Base-by-base conservation (phyloP, 1,140 invertebrate species). In the Bicyclus anynana region DNA sequence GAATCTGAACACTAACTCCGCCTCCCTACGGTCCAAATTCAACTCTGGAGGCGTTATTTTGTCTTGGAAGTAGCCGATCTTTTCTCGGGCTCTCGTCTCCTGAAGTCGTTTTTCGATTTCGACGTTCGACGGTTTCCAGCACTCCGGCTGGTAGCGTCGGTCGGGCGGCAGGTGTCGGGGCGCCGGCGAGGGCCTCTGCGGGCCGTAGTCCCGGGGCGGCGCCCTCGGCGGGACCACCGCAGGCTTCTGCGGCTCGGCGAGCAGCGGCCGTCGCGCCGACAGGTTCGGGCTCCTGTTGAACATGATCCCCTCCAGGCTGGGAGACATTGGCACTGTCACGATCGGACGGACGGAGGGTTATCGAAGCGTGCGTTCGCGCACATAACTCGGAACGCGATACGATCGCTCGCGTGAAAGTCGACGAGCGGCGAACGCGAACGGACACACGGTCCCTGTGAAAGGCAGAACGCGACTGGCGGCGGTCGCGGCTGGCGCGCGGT, bases 281-380 rank as follows among this genome's bases (percentile, higher is more conserved):
- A 87, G 77, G 77, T 88, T 88, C 53, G 83, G 68, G 77, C 78
- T 83, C 78, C 85, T 84, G 72, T 86, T 88, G 69, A 88, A 87
- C 85, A 88, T 88, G 73, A 83, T 85, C 66, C 80, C 83, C 72
- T 88, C 85, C 54, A 88, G 65, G 53, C 83, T 88, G 62, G 85
- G 85, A 80, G 85, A 85, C 85, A 88, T 88, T 81, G 69, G 85
- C 73, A 75, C 81, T 74, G 83, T 86, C 80, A 87, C 77, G 65
- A 80, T 55, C 62, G 60, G 55, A 68, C 68, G 47, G 61, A 47
- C 56, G 60, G 59, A 57, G 53, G 60, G 44, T 73, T 71, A 79
- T 69, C 64, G 59, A 68, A 67, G 71, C 69, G 78, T 85, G 77
- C 80, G 77, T 79, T 75, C 68, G 77, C 74, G 79, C 76, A 84